Evolutionary conservation across 2,888 invertebrate genomes (phyloP).

Genomic region (Strigamia crassipes): DNA sequence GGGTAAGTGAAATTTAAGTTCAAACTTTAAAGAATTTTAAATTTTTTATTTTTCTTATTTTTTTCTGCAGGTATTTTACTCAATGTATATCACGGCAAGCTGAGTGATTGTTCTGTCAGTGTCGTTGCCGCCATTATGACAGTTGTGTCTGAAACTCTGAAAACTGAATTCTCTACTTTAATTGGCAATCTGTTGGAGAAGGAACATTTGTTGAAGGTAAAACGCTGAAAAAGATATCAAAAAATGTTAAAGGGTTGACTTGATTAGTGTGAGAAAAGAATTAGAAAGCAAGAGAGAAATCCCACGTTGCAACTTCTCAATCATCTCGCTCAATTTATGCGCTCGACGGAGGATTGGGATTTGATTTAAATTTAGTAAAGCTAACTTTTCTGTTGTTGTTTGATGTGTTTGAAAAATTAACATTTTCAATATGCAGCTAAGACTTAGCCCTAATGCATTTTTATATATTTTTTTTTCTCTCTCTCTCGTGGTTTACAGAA

Average conservation of each 20-base stretch:
- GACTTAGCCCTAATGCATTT: conserved; percentile 22
- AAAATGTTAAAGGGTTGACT: not conserved
- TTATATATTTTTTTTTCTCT: not conserved
- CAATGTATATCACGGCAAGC: conserved; percentile 54
- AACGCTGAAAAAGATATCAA: not conserved
- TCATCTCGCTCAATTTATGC: conserved; percentile 31
- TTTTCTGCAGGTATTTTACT: conserved; percentile 55
- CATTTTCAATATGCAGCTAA: conserved; percentile 32
- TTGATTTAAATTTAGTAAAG: conserved; percentile 26
- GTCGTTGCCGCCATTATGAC: conserved; percentile 60
- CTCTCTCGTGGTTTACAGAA: conserved; percentile 7
- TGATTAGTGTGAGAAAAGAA: conserved; percentile 30
- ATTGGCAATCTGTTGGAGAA: conserved; percentile 19
- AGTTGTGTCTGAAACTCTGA: conserved; percentile 62
- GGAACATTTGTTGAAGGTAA: conserved; percentile 1
- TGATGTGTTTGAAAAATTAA: conserved; percentile 12
- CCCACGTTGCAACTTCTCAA: not conserved
- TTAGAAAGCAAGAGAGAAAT: not conserved
- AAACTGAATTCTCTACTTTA: not conserved
- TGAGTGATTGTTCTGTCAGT: conserved; percentile 49
- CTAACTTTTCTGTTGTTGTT: conserved; percentile 18
- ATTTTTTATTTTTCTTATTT: conserved; percentile 18
- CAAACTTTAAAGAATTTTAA: not conserved
- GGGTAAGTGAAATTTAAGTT: conserved; percentile 58
- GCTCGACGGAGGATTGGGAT: conserved; percentile 13